A percentile compares a stretch with the other conserved stretches of the same genome.
Conservation (phyloP, 2,888 invertebrate genomes). For the Lepidochitona cinerea region DNA sequence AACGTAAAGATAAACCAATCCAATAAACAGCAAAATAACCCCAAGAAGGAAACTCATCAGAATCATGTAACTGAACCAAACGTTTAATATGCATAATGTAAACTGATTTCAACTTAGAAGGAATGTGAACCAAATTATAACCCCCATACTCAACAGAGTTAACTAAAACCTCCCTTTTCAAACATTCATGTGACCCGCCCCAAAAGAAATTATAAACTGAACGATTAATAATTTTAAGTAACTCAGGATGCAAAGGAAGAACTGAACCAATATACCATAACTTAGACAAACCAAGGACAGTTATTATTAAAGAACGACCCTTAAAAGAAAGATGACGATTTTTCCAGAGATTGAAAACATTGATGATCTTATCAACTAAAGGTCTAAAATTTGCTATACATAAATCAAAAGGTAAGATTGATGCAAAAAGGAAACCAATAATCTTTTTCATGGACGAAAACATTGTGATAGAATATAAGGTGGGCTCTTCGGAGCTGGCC, state of each 20-base stretch:
- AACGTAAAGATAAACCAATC: not conserved
- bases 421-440: not conserved
- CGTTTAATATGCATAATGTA: not conserved
- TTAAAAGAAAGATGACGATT: not conserved
- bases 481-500: conserved; percentile 28
- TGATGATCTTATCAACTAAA: not conserved
- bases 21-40: conserved; percentile 1
- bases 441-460: not conserved
- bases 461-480: conserved; percentile 27
- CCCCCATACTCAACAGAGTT: not conserved
- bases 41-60: not conserved
- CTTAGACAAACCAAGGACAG: not conserved
- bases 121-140: not conserved
- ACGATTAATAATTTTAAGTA: not conserved
- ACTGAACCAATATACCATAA: conserved; percentile 7
- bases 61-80: not conserved
- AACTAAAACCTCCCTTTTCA: not conserved
- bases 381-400: not conserved
- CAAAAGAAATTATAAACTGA: not conserved
- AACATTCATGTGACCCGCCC: not conserved
- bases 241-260: no score
- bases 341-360: not conserved
- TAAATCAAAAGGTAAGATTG: not conserved
- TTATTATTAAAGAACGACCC: not conserved
- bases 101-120: not conserved